Evolutionary conservation across 2,888 invertebrate species (phyloP).

Genomic region (Phorcus lineatus): DNA sequence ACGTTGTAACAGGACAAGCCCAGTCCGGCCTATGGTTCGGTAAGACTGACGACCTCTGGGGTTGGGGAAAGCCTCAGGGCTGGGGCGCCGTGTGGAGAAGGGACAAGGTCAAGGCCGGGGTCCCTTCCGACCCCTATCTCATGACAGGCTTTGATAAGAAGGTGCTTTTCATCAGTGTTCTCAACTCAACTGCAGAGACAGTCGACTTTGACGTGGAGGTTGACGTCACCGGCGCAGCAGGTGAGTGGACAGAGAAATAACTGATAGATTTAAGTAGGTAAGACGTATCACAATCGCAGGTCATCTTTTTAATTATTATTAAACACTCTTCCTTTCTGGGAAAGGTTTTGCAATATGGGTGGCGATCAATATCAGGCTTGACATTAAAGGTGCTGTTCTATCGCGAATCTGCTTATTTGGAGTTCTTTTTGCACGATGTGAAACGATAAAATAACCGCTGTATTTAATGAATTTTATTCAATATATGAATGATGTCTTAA

Average conservation of each 20-base stretch:
- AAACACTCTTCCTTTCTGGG: too few relatives aligned
- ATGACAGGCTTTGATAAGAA: slow-evolving; percentile 50
- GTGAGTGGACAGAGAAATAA: slow-evolving; percentile 10
- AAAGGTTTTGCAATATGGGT: too few relatives aligned
- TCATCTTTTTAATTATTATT: too few relatives aligned
- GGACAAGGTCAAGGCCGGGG: slow-evolving; percentile 22
- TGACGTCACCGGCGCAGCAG: slow-evolving; percentile 45
- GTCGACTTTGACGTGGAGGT: slow-evolving; percentile 31
- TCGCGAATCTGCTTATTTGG: too few relatives aligned
- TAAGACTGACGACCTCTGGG: slow-evolving; percentile 47
- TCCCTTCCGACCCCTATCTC: slow-evolving; percentile 42
- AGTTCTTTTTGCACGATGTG: too few relatives aligned
- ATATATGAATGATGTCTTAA: too few relatives aligned
- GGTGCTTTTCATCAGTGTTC: slow-evolving; percentile 35
- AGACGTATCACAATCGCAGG: too few relatives aligned
- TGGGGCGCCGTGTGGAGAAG: slow-evolving; percentile 48
- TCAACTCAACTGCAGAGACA: background rate
- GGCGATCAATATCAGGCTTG: too few relatives aligned
- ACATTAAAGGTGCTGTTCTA: too few relatives aligned
- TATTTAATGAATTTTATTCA: too few relatives aligned
- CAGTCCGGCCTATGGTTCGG: slow-evolving; percentile 47
- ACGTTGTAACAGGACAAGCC: slow-evolving; percentile 48
- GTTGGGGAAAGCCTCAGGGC: slow-evolving; percentile 47
- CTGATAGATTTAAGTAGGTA: too few relatives aligned
- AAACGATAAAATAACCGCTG: too few relatives aligned